Evolutionary conservation across 1,140 invertebrate species (phyloP), one percentile per base, ranked within the genome.

Genomic region (Cotesia chilonis): DNA sequence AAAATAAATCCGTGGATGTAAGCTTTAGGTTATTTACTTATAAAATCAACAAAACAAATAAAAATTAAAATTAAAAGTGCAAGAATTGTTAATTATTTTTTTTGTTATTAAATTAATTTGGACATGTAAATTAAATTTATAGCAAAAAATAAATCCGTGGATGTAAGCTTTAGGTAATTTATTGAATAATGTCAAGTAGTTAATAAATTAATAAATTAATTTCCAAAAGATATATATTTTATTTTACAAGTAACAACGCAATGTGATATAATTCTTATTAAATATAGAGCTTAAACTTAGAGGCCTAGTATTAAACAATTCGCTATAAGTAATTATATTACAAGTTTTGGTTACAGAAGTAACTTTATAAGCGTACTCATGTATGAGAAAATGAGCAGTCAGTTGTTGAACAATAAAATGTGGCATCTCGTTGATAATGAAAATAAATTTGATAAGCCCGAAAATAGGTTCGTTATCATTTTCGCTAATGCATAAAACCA

Each of bases 301-400:
- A 14, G 72, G 72, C 7, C 67, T 36, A 69, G 66, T 14, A 60
- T 7, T 60, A 35, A 73, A 69, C 55, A 69, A 73, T 60, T 60
- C 17, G 10, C 59, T 41, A 61, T 70, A 55, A 47, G n/a, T 52
- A 14, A 14, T 14, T 14, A 70, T 70, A 51, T 54, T 36, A 65
- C 70, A 65, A 37, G 61, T 35, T n/a, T 10, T 17, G 10, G 61
- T 67, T 38, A 9, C 35, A 73, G 61, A 14, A 9, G 36, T 54
- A 7, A 73, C 66, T 70, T 73, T 20, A 63, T 73, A 73, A 12
- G 55, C 72, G 63, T 73, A 65, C 2, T 63, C 47, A 63, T 70
- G 72, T 2, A 5, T 14, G 17, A 64, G 60, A 37, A 73, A 73
- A 70, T 52, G 64, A 14, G 72, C 64, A 9, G 52, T 35, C 6